These are phyloP conservation scores for Campoletis raptor DNA, from an alignment of 2,888 invertebrate genomes.

Conservation along the genomic window DNA sequence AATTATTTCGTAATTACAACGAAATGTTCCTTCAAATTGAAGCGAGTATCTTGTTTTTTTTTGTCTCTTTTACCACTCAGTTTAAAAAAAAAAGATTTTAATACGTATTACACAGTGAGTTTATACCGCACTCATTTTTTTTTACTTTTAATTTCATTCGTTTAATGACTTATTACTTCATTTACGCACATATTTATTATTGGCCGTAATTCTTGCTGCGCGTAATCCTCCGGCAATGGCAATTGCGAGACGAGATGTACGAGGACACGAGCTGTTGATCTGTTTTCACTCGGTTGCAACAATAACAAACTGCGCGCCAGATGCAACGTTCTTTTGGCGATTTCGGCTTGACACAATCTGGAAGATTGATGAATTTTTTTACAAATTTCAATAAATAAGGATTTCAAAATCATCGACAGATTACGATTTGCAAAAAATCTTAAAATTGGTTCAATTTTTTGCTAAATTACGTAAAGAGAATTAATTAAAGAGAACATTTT, in stretches of 20 bases:
- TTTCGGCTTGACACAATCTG: slow-evolving; percentile 87
- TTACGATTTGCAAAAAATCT: too few species aligned
- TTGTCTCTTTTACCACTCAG: slow-evolving; percentile 22
- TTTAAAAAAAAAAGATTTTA: slow-evolving; percentile 27
- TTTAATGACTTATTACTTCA: slow-evolving; percentile 69
- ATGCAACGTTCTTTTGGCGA: slow-evolving; percentile 86
- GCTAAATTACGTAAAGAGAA: too few species aligned
- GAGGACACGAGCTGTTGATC: slow-evolving; percentile 79
- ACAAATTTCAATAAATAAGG: neutral
- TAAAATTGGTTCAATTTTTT: too few species aligned
- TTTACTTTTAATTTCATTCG: neutral
- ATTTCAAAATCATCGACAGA: too few species aligned
- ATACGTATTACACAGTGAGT: slow-evolving; percentile 13
- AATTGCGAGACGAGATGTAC: slow-evolving; percentile 86
- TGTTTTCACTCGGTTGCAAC: slow-evolving; percentile 80
- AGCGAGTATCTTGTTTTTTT: slow-evolving; percentile 2
- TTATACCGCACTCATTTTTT: slow-evolving; percentile 21
- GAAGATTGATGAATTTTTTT: slow-evolving; percentile 56
- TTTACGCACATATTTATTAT: slow-evolving; percentile 79
- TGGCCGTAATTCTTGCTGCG: slow-evolving; percentile 85
- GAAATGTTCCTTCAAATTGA: slow-evolving; percentile 22
- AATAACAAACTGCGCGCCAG: slow-evolving; percentile 85
- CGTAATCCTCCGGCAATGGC: slow-evolving; percentile 88
- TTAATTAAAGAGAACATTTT: too few species aligned
- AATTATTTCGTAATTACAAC: slow-evolving; percentile 3